Conservation (phyloP, 1,140 invertebrate genomes). For the Dinothrombium tinctorium region DNA sequence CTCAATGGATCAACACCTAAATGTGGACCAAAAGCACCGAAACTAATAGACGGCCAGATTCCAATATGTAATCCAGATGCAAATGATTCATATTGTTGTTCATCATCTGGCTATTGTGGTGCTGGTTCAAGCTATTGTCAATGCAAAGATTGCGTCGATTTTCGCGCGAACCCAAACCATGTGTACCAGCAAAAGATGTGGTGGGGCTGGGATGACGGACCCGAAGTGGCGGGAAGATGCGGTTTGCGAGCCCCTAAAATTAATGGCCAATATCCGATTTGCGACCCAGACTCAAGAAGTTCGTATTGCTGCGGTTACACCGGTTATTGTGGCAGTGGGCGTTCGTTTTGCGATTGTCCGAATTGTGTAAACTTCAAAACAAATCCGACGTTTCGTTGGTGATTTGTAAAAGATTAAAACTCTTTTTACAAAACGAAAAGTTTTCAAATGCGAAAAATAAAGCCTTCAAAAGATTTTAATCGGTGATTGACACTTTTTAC, state of each 20-base stretch:
- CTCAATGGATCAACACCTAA: neutral
- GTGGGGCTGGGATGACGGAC: neutral
- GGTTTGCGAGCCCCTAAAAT: neutral
- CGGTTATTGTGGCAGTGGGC: constrained; percentile 1
- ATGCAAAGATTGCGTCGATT: neutral
- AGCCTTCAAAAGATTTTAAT: too few relatives aligned
- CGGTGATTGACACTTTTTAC: too few relatives aligned
- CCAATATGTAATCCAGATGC: constrained; percentile 2
- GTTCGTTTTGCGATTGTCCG: neutral
- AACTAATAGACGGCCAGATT: neutral
- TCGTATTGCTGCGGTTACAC: neutral
- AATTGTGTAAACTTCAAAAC: neutral
- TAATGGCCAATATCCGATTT: neutral
- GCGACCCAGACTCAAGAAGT: neutral
- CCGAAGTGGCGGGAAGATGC: neutral
- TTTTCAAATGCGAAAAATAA: too few relatives aligned
- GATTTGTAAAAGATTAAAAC: too few relatives aligned
- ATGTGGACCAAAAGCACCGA: neutral
- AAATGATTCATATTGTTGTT: neutral
- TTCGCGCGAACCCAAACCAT: neutral
- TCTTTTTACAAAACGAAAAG: too few relatives aligned
- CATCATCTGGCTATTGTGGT: constrained; percentile 1
- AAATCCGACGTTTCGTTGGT: neutral
- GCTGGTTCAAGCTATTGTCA: neutral
- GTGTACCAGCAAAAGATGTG: neutral